Evolutionary conservation across 1,140 invertebrate genomes (phyloP).

Genomic region (Drosophila parabipectinata): DNA sequence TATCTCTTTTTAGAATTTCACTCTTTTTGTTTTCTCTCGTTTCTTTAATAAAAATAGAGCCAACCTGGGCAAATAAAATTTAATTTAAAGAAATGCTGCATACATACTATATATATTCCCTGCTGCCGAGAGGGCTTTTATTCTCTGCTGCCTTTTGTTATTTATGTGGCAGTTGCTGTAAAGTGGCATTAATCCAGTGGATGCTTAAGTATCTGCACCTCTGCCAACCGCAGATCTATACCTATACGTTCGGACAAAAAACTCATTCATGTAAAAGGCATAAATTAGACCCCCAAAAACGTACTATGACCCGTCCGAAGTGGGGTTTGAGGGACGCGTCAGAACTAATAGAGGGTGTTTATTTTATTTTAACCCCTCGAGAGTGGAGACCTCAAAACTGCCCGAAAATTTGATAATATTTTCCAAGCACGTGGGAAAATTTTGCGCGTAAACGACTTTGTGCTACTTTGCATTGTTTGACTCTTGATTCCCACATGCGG

Average conservation of each 20-base stretch:
- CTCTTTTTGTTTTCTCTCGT: slow-evolving; percentile 1
- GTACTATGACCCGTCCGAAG: slow-evolving; percentile 37
- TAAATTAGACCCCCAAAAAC: slow-evolving; percentile 46
- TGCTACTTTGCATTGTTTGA: slow-evolving; percentile 25
- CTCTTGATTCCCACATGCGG: slow-evolving; percentile 18
- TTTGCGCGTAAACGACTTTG: slow-evolving; percentile 25
- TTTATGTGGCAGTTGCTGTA: slow-evolving; percentile 41
- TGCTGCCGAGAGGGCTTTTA: background rate
- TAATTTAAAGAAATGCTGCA: slow-evolving; percentile 4
- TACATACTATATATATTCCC: background rate
- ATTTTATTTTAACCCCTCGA: background rate
- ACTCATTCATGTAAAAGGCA: slow-evolving; percentile 48
- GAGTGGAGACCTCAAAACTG: background rate
- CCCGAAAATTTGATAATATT: slow-evolving; percentile 9
- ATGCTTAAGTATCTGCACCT: slow-evolving; percentile 30
- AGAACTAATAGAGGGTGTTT: background rate
- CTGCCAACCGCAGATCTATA: slow-evolving; percentile 6
- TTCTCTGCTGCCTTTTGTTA: slow-evolving; percentile 23
- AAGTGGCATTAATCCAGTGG: slow-evolving; percentile 48
- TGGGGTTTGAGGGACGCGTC: background rate
- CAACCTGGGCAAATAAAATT: slow-evolving; percentile 18
- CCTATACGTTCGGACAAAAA: slow-evolving; percentile 18
- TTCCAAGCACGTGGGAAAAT: slow-evolving; percentile 47
- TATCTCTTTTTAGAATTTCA: slow-evolving; percentile 13
- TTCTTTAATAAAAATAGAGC: slow-evolving; percentile 24